Evolutionary conservation across 2,113 vertebrate species (phyloP).

Genomic region (Physeter macrocephalus): DNA sequence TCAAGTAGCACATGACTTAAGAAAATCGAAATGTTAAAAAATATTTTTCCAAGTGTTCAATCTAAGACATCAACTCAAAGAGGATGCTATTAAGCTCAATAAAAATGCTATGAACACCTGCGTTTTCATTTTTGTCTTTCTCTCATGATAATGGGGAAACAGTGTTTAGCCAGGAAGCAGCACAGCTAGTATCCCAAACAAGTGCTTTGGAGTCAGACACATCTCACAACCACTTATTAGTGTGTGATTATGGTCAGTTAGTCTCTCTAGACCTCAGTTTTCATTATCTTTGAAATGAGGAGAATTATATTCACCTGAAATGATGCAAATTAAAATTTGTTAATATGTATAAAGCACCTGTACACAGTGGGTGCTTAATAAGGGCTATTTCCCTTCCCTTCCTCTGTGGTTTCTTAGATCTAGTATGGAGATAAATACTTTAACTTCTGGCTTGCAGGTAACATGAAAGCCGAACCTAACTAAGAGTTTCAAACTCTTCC

Average conservation of each 20-base stretch:
- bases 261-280: background rate
- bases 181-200: background rate
- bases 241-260: conserved; percentile 11
- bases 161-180: background rate
- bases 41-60: conserved; percentile 12
- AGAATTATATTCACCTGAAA: background rate
- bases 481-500: background rate
- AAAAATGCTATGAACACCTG: conserved; percentile 43
- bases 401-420: background rate
- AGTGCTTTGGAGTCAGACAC: background rate
- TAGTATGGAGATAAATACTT: background rate
- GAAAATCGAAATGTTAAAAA: conserved; percentile 46
- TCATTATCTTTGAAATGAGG: conserved; percentile 49
- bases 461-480: background rate
- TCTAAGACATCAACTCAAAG: conserved; percentile 10
- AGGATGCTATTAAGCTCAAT: background rate
- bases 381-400: background rate
- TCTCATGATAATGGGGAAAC: background rate
- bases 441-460: background rate
- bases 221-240: background rate
- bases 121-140: conserved; percentile 15
- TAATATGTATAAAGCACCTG: conserved; percentile 50
- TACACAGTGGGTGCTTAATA: conserved; percentile 56
- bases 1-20: conserved; percentile 15
- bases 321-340: conserved; percentile 40